A percentile compares a stretch with the other conserved stretches of the same genome.
Evolutionary conservation across 2,888 invertebrate genomes (phyloP).

Genomic region (Germaria angustata): DNA sequence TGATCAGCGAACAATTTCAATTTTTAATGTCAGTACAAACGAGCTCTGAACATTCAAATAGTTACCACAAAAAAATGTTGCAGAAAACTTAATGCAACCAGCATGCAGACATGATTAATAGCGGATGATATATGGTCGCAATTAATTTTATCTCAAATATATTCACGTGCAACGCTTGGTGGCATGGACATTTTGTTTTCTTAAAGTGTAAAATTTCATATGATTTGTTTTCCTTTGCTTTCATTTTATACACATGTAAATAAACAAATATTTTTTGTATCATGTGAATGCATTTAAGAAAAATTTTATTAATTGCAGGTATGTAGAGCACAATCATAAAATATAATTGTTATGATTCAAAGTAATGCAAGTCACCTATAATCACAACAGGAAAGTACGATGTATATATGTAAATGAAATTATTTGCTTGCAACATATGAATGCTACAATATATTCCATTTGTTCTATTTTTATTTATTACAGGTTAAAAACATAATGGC

Average conservation of each 20-base stretch:
- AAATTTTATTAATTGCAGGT: slow-evolving; percentile 25
- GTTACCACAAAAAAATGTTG: slow-evolving; percentile 1
- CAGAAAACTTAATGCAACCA: slow-evolving; percentile 42
- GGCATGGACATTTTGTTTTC: slow-evolving; percentile 45
- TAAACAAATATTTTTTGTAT: background rate
- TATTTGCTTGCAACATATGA: background rate
- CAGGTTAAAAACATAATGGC: slow-evolving; percentile 74
- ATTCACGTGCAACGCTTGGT: slow-evolving; percentile 63
- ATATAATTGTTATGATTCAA: slow-evolving; percentile 41
- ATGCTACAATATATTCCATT: background rate
- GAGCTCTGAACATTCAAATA: background rate
- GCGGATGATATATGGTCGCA: slow-evolving; percentile 61
- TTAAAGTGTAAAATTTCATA: slow-evolving; percentile 1
- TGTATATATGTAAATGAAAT: background rate
- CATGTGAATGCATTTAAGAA: background rate
- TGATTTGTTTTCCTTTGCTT: background rate
- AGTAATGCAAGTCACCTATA: slow-evolving; percentile 49
- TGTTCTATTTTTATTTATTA: slow-evolving; percentile 67
- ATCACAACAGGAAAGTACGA: slow-evolving; percentile 61
- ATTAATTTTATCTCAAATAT: slow-evolving; percentile 65
- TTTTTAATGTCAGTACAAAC: slow-evolving; percentile 1
- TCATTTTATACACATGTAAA: slow-evolving; percentile 9
- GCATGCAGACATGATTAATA: slow-evolving; percentile 60
- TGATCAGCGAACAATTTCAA: background rate
- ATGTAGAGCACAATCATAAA: slow-evolving; percentile 33